phyloP scores from a whole-genome alignment of 1,140 invertebrate species.

The Magallana gigas region DNA sequence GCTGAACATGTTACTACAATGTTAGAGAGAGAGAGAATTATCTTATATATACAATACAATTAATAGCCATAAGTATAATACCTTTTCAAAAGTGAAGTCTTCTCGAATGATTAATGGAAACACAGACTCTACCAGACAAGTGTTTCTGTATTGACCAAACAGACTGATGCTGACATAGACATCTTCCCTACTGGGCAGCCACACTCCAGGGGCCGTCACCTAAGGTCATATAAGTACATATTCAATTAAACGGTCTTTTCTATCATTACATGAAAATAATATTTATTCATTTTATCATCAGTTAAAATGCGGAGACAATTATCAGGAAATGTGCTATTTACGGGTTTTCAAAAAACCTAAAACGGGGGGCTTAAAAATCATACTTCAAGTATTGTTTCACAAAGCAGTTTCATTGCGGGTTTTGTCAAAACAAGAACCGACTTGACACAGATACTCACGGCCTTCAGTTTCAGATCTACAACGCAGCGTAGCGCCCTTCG shows the following conservation, averaged over 20 bases:
- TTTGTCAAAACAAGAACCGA: constrained; percentile 30
- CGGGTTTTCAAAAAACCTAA: no score
- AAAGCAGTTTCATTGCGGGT: constrained; percentile 1
- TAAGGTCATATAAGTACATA: constrained; percentile 54
- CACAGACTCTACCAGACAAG: constrained; percentile 68
- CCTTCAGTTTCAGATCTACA: constrained; percentile 73
- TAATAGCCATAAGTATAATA: constrained; percentile 39
- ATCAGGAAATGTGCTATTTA: no score
- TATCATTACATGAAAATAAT: neutral
- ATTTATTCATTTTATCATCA: no score
- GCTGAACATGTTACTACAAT: no score
- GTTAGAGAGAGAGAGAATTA: no score
- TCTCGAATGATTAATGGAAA: constrained; percentile 76
- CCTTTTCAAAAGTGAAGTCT: constrained; percentile 77
- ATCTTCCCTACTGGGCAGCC: constrained; percentile 76
- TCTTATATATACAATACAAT: no score
- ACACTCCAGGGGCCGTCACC: constrained; percentile 77
- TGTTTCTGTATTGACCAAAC: constrained; percentile 76
- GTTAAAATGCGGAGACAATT: no score
- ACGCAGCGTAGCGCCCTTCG: constrained; percentile 72
- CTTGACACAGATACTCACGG: constrained; percentile 60
- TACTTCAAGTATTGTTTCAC: neutral
- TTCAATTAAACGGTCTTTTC: neutral
- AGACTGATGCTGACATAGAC: constrained; percentile 76
- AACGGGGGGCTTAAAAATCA: neutral